Percentiles rank a stretch among this genome's conserved stretches.
Evolutionary conservation across 2,797 vertebrate genomes (phyloP).

Genomic region (Rhabdophis nuchalis): DNA sequence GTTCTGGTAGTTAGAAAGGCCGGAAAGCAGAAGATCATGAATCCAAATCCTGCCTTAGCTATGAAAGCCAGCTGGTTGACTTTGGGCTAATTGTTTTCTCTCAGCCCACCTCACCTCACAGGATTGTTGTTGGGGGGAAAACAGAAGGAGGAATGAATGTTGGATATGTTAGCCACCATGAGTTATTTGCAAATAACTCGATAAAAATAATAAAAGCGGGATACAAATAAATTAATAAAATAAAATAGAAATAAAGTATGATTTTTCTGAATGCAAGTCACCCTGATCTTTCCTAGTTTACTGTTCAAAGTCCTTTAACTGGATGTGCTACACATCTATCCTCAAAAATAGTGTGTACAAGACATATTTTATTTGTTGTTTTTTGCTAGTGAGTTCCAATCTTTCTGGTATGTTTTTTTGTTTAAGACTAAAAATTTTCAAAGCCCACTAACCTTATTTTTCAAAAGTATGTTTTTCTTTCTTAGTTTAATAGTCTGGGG

Average conservation of each 20-base stretch:
- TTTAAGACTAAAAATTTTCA: not conserved
- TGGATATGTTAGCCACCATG: not conserved
- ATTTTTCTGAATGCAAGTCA: not conserved
- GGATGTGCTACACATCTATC: not conserved
- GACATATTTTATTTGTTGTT: not conserved
- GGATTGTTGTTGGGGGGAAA: not conserved
- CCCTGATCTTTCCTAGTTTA: not conserved
- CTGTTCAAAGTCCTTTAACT: not conserved
- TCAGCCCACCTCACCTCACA: not conserved
- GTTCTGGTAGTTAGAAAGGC: not conserved
- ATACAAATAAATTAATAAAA: not conserved
- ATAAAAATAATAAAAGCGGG: not conserved
- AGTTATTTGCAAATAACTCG: not conserved
- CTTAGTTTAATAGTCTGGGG: not conserved
- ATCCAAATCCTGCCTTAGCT: not conserved
- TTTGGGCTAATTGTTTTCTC: not conserved
- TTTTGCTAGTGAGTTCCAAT: not conserved
- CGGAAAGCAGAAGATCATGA: not conserved
- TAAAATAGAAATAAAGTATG: not conserved
- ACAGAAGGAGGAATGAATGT: not conserved
- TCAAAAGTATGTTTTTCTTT: slow-evolving; percentile 16
- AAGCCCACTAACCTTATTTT: slow-evolving; percentile 22
- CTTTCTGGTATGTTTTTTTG: not conserved
- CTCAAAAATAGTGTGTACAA: not conserved
- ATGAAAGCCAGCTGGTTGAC: not conserved